These are phyloP conservation scores for Eupithecia subumbrata DNA, from an alignment of 2,888 invertebrate genomes.

Conservation along the genomic window DNA sequence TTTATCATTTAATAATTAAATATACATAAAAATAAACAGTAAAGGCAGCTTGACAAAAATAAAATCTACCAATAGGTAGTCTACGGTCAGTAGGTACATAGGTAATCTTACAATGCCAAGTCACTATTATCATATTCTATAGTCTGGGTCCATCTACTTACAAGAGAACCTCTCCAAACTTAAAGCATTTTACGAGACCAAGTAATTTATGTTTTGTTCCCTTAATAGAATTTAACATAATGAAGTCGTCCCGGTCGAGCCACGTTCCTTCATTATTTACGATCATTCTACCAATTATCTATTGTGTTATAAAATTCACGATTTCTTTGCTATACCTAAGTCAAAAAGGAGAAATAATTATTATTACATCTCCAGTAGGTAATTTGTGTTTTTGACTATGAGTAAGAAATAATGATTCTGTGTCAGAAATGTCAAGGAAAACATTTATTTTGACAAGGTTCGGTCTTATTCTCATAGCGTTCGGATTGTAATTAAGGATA, in stretches of 20 bases:
- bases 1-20: too few relatives aligned
- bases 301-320: neutral
- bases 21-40: too few relatives aligned
- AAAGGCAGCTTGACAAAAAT: too few relatives aligned
- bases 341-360: too few relatives aligned
- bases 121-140: neutral
- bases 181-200: neutral
- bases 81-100: neutral
- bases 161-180: neutral
- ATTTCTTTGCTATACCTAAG: neutral
- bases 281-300: neutral
- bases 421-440: neutral
- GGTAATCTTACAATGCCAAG: neutral
- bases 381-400: too few relatives aligned
- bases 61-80: too few relatives aligned
- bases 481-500: neutral
- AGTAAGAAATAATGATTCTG: neutral
- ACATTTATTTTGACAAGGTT: neutral
- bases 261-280: neutral
- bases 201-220: slow-evolving; percentile 37
- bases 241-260: slow-evolving; percentile 22
- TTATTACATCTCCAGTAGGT: too few relatives aligned
- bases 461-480: neutral
- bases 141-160: neutral
- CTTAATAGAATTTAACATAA: slow-evolving; percentile 33